Conservation (phyloP, 2,797 vertebrate species). For the Oreochromis mossambicus region DNA sequence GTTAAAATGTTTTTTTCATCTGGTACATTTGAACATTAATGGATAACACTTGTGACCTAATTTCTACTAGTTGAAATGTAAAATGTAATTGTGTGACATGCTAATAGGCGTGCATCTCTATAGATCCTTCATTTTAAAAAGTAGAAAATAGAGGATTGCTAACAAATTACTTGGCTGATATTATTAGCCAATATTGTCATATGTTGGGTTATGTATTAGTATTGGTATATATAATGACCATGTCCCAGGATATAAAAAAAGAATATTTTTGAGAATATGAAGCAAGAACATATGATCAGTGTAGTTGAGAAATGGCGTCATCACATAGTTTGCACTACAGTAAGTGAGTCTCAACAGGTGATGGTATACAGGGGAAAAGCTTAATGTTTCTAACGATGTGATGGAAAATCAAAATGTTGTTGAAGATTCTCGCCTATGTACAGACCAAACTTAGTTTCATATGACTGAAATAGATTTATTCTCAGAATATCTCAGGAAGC, state of each 20-base stretch:
- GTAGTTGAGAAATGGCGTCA: neutral
- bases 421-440: constrained; percentile 12
- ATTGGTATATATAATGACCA: neutral
- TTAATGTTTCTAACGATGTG: neutral
- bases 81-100: neutral
- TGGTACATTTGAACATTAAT: neutral
- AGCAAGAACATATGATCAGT: neutral
- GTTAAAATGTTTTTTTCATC: neutral
- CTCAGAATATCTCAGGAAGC: neutral
- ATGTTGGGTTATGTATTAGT: neutral
- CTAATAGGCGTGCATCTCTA: neutral
- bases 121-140: constrained; percentile 16
- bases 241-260: neutral
- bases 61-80: constrained; percentile 3
- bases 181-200: neutral
- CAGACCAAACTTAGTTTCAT: neutral
- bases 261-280: neutral
- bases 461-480: constrained; percentile 1
- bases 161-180: neutral
- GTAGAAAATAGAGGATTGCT: neutral
- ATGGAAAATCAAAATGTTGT: neutral
- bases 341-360: constrained; percentile 1
- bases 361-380: constrained; percentile 17
- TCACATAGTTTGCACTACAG: neutral
- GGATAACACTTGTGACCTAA: neutral